Base-by-base conservation (phyloP, 2,113 vertebrate species). In the Mesocricetus auratus region DNA sequence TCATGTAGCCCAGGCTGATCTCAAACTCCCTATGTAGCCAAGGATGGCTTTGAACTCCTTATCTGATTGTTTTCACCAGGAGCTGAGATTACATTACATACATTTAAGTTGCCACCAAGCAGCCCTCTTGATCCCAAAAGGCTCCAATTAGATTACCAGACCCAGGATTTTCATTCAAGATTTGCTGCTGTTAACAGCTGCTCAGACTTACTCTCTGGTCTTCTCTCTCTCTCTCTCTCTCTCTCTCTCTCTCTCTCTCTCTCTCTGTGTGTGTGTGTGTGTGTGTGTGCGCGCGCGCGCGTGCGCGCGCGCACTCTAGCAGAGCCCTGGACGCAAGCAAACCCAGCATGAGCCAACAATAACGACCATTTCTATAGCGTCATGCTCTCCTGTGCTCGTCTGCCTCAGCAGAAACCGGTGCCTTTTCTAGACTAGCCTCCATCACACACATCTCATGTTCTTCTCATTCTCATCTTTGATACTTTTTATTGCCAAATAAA, bases 401-500 rank as follows among this genome's bases (percentile, higher is more conserved):
- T 60, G 58, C 68, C 74, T 95, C 90, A 29, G 47, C 45, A 68
- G 64, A 26, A 56, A 36, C 45, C 62, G 56, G 6, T 16, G 3
- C 45, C 89, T 83, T 73, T 78, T 8, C 74, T 71, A 79, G 58
- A 60, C 39, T n/a, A 29, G n/a, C 47, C 77, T 66, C 45, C 62
- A 29, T 5, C 26, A 56, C 17, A 62, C 45, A 69, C 53, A 45
- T 42, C 16, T 79, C 73, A 56, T 69, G n/a, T 82, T 68, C 83
- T 36, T 86, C 83, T 36, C 42, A 22, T 47, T 89, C 53, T 89
- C 77, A 66, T 60, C 66, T 97, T 94, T 73, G 5, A 50, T 31
- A 73, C 82, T 82, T 89, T 71, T 75, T 74, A 95, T 91, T 56
- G 69, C 24, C 79, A 87, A 90, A 94, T 85, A 87, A 88, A 83